phyloP scores from a whole-genome alignment of 2,113 vertebrate species.

The Gymnobelideus leadbeateri region DNA sequence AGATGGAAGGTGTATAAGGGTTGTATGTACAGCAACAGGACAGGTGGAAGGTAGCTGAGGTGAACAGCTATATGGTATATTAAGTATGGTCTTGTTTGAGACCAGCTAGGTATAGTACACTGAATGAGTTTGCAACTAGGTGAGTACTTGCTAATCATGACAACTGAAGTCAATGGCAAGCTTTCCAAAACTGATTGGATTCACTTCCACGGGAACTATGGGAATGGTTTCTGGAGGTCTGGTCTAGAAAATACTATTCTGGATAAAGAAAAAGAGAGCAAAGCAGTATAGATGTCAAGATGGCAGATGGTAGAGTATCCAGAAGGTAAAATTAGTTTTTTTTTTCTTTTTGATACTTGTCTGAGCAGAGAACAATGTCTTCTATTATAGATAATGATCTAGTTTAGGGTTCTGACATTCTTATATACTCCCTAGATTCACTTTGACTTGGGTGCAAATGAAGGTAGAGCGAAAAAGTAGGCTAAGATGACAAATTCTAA shows the following conservation, averaged over 20 bases:
- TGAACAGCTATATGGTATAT: background rate
- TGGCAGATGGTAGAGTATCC: background rate
- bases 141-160: background rate
- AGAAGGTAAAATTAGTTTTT: background rate
- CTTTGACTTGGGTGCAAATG: background rate
- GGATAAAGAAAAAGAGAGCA: background rate
- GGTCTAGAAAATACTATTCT: background rate
- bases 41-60: too few species aligned
- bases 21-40: background rate
- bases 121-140: too few species aligned
- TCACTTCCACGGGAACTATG: too few species aligned
- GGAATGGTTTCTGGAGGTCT: background rate
- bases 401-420: background rate
- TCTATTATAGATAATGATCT: background rate
- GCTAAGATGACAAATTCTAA: background rate
- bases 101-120: too few species aligned
- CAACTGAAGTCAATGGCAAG: background rate
- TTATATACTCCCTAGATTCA: background rate
- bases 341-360: background rate
- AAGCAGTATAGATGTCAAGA: background rate
- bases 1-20: background rate
- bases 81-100: background rate
- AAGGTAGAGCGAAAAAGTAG: background rate
- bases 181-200: background rate
- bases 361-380: background rate